Conservation (phyloP, 2,797 vertebrate genomes). For the Lophius americanus region DNA sequence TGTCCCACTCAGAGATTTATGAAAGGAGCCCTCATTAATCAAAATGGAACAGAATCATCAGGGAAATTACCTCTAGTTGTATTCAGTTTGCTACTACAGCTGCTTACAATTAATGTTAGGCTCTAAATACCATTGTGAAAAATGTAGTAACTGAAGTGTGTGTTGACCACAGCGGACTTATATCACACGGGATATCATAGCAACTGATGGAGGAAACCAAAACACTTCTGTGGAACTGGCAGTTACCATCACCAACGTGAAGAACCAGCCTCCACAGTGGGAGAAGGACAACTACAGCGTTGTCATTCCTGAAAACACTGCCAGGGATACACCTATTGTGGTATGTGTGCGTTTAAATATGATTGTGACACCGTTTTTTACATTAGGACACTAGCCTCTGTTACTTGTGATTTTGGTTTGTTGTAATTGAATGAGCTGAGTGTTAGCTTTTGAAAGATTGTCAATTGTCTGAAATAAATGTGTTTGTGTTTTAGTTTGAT, state of each 20-base stretch:
- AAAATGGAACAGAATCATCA: too few species aligned
- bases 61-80: too few species aligned
- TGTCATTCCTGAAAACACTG: conserved; percentile 86
- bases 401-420: too few species aligned
- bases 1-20: too few species aligned
- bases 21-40: too few species aligned
- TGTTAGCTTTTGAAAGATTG: too few species aligned
- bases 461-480: too few species aligned
- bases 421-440: too few species aligned
- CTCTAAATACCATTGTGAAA: background rate
- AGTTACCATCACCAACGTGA: conserved; percentile 87
- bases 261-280: conserved; percentile 90
- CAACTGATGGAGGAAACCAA: conserved; percentile 88
- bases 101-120: too few species aligned
- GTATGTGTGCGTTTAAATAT: conserved; percentile 59
- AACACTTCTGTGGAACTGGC: conserved; percentile 86
- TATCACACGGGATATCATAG: conserved; percentile 83
- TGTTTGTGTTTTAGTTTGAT: conserved; percentile 36
- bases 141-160: conserved; percentile 2
- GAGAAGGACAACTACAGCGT: conserved; percentile 87
- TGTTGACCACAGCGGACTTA: conserved; percentile 80
- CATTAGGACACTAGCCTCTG: background rate
- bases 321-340: conserved; percentile 82
- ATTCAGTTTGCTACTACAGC: too few species aligned
- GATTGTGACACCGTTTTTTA: background rate